Evolutionary conservation across 2,888 invertebrate genomes (phyloP), one percentile per base, ranked within the genome.

Genomic region (Hirudinaria manillensis): DNA sequence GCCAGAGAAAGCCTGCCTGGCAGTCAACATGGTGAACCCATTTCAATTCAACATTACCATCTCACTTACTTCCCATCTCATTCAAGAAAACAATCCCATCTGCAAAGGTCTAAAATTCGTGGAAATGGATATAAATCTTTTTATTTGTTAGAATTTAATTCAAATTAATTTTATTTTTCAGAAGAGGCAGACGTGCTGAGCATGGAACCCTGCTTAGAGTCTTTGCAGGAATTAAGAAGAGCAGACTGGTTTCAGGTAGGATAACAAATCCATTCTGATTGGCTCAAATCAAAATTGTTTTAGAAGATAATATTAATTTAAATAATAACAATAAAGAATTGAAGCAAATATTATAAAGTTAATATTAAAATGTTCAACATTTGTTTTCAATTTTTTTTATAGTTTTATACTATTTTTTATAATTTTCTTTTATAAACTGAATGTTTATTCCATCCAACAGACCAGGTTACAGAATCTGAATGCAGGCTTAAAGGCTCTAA

Each of bases 171-270:
- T 7, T 61, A 7, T 61, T 21, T 61, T 61, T 7, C 61, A 61
- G 61, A 61, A 2, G 61, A 29, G 61, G 6, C 61, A 10, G 61
- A 61, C 24, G 7, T 61, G 61, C 92, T 98, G 89, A 93, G 95
- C 90, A 93, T 94, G 90, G 93, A 94, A 90, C 95, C 95, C 90
- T 98, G 98, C 91, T 92, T 99, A 90, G 92, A 95, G 90, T 97
- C 98, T 89, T 92, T 99, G 89, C 97, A 98, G 89, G 94, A 94
- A 89, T 92, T 99, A 89, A 93, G 99, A 89, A 97, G 96, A 91
- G 94, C 97, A 90, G 99, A 99, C 90, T 99, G 98, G 97, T 99
- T 98, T 92, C 97, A 98, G 94, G 95, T 95, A 32, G 16, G 16
- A 6, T 45, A 45, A 1, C 45, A 10, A 1, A 7, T 45, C 13